phyloP scores from a whole-genome alignment of 2,113 vertebrate species.

The Melanerpes formicivorus region DNA sequence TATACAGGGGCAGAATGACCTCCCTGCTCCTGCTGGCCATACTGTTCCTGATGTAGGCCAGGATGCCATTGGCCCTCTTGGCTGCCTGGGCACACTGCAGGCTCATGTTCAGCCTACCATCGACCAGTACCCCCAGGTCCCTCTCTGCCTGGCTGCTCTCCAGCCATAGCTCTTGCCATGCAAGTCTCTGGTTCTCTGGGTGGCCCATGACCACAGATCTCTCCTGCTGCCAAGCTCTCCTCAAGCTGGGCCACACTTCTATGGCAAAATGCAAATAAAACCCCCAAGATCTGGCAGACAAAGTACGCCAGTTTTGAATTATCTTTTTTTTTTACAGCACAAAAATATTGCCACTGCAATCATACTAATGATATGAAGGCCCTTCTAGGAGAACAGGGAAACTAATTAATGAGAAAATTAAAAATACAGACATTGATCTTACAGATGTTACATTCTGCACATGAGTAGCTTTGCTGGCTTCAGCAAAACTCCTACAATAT shows the following conservation, averaged over 20 bases:
- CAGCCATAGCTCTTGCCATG: background rate
- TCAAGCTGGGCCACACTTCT: background rate
- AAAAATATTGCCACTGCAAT: background rate
- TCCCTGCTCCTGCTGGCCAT: no score
- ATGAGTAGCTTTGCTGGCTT: background rate
- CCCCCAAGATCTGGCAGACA: background rate
- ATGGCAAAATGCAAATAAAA: background rate
- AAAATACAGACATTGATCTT: slow-evolving; percentile 33
- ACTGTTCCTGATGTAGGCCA: no score
- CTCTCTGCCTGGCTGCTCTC: no score
- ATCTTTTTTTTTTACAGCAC: background rate
- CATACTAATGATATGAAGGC: background rate
- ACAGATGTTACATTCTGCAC: background rate
- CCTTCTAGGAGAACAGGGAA: background rate
- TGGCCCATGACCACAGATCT: background rate
- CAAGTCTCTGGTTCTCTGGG: background rate
- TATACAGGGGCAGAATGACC: no score
- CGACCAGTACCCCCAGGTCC: no score
- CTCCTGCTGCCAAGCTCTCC: background rate
- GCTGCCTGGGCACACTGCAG: no score
- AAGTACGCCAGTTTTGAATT: background rate
- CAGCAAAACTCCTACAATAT: background rate
- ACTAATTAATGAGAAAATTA: slow-evolving; percentile 37
- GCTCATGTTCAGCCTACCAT: no score
- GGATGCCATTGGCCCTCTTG: no score